A percentile compares a stretch with the other conserved stretches of the same genome.
Conservation (phyloP, 2,113 vertebrate genomes). For the Phrynosoma blainvillii region DNA sequence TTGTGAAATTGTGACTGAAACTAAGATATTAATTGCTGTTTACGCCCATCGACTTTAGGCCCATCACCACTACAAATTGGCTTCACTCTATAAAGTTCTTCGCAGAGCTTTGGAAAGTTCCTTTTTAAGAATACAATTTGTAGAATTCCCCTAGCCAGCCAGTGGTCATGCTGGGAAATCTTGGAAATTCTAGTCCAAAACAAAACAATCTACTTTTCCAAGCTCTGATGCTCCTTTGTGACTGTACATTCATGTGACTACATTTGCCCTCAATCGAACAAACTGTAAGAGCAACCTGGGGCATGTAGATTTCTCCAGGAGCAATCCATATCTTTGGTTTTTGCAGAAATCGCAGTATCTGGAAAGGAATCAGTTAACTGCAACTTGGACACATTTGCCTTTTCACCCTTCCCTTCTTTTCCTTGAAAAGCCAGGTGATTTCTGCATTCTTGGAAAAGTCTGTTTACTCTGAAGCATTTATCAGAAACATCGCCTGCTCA, state of each 20-base stretch:
- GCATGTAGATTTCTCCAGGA: neutral
- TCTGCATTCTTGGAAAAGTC: slow-evolving; percentile 5
- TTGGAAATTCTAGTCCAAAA: neutral
- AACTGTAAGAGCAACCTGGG: neutral
- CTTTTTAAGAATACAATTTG: neutral
- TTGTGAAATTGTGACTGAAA: neutral
- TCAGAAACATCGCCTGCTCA: neutral
- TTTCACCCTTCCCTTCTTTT: neutral
- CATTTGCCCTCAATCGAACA: neutral
- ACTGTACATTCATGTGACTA: neutral
- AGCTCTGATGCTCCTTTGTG: neutral
- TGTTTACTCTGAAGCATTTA: neutral
- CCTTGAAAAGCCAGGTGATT: neutral
- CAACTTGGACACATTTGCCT: neutral
- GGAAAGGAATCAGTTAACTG: neutral
- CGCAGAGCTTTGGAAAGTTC: too few species aligned
- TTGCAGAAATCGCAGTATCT: neutral
- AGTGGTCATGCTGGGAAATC: neutral
- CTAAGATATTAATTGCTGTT: neutral
- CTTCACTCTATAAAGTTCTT: too few species aligned
- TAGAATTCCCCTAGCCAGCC: neutral
- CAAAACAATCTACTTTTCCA: neutral
- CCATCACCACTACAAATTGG: too few species aligned
- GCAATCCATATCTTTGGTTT: neutral
- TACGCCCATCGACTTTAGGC: too few species aligned